These are phyloP conservation scores for Hydrolagus affinis DNA, from an alignment of 2,113 vertebrate genomes.

Conservation along the genomic window DNA sequence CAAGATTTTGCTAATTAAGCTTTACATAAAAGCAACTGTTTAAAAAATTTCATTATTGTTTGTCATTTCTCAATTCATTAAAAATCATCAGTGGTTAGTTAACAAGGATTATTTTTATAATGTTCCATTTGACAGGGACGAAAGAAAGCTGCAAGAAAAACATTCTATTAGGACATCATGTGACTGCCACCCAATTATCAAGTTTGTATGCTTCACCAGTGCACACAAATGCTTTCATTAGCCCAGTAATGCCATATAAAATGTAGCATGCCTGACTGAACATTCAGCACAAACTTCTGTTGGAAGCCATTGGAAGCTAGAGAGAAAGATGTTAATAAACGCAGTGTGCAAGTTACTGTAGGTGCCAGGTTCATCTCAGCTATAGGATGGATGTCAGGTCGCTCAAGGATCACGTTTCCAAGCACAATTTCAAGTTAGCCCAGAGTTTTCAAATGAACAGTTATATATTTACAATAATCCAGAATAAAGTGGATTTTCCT, in stretches of 20 bases:
- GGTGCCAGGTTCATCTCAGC: neutral
- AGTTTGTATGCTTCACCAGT: slow-evolving; percentile 36
- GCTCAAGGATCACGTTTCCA: neutral
- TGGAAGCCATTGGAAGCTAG: neutral
- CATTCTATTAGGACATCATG: slow-evolving; percentile 35
- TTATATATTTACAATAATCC: neutral
- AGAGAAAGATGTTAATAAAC: slow-evolving; percentile 21
- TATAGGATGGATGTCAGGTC: neutral
- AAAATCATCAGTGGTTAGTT: no score
- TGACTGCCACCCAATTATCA: slow-evolving; percentile 38
- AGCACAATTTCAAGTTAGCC: neutral
- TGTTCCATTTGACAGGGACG: neutral
- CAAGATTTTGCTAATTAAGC: no score
- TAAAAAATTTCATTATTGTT: no score
- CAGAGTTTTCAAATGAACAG: neutral
- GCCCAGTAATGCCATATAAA: neutral
- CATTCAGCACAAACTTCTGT: neutral
- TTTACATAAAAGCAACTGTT: no score
- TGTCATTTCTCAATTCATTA: no score
- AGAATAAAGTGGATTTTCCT: neutral
- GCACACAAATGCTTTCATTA: slow-evolving; percentile 35
- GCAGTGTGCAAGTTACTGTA: slow-evolving; percentile 2
- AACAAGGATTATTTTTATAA: no score
- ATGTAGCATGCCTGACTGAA: neutral
- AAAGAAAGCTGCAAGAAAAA: slow-evolving; percentile 17